Conservation (phyloP, 2,888 invertebrate genomes). For the Polydrusus cervinus region DNA sequence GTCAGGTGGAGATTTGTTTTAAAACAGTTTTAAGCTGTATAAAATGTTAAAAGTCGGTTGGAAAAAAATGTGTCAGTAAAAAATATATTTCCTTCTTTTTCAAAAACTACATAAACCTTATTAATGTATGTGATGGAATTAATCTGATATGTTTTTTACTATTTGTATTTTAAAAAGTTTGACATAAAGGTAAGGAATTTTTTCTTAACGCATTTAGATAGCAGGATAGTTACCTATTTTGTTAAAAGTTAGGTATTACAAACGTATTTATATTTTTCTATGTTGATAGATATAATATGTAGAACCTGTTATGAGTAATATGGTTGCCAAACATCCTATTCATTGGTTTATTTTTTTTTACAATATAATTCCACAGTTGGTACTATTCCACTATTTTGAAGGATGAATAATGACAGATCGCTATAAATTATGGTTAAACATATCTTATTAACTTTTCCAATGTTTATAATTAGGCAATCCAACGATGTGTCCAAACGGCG, state of each 20-base stretch:
- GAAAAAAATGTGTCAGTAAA: too few species aligned
- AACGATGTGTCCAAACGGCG: too few species aligned
- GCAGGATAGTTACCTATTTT: conserved; percentile 29
- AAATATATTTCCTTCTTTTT: conserved; percentile 1
- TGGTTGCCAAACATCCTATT: neutral
- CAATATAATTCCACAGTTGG: neutral
- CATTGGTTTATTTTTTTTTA: too few species aligned
- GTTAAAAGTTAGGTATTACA: conserved; percentile 58
- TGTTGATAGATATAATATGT: too few species aligned
- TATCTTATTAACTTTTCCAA: conserved; percentile 31
- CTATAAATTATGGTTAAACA: conserved; percentile 18
- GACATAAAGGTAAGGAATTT: conserved; percentile 14
- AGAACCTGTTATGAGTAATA: neutral
- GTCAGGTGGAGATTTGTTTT: too few species aligned
- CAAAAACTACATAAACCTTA: neutral
- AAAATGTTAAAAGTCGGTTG: neutral
- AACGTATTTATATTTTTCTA: conserved; percentile 37
- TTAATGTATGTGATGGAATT: conserved; percentile 37
- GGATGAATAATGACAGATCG: neutral
- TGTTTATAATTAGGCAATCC: conserved; percentile 9
- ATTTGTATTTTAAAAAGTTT: conserved; percentile 29
- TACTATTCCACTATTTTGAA: conserved; percentile 10
- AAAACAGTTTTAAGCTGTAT: neutral
- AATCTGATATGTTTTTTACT: conserved; percentile 42
- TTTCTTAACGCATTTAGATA: conserved; percentile 28